Base-by-base conservation (phyloP, 2,797 vertebrate species). In the Coilia nasus region DNA sequence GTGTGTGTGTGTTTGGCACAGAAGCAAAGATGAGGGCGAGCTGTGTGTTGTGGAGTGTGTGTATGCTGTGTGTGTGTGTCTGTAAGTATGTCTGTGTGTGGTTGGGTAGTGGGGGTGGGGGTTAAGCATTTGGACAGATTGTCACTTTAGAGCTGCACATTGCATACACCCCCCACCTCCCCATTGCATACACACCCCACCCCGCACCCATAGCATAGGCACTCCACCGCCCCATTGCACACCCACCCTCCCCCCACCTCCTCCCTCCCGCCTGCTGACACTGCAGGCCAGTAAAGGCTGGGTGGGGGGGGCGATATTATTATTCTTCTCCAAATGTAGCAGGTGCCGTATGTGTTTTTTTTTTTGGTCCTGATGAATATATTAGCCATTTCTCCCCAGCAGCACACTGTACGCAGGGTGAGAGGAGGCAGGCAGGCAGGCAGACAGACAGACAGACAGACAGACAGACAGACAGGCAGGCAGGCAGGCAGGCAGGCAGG, bases 321-420 rank as follows among this genome's bases (percentile, higher is more conserved):
- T 35, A 31, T 71, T 35, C 31, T 12, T 2, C 28, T 35, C 28
- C 3, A 31, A 7, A 31, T 78, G 71, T 44, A 44, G 31, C 35
- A 31, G 67, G 31, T 17, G 50, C 50, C 9, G 50, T 3, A 7
- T 54, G 50, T 71, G 17, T 71, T 41, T 44, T 41, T 78, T 35
- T 78, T 44, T 41, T 78, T 35, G 44, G 35, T 35, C 5, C 14
- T 54, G 50, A 44, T 78, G 71, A 78, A 78, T 44, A 44, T 44
- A 78, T 78, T 78, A 78, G 71, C 35, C 31, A 78, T 78, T 19
- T 44, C 71, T 78, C 71, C 71, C 17, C 71, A 44, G 35, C 71
- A 78, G 17, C 35, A 78, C 35, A 71, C 50, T 31, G 71, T 78
- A 17, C 17, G 35, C 71, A 78, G 71, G 35, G 64, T 31, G 64